Percentiles rank a stretch among this genome's conserved stretches.
phyloP scores from a whole-genome alignment of 2,797 vertebrate genomes.

The Syngnathus rostellatus region DNA sequence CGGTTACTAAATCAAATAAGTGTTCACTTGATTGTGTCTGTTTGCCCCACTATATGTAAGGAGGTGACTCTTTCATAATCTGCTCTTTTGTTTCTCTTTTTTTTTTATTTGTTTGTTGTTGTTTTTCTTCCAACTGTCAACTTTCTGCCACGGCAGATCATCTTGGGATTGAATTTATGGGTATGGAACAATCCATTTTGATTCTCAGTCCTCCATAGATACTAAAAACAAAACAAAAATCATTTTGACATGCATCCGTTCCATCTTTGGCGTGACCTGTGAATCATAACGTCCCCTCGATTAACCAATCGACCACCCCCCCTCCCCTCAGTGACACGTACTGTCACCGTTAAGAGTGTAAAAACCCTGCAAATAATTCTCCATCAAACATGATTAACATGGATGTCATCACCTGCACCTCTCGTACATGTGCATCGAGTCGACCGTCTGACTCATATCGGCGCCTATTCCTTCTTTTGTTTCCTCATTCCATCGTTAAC shows the following conservation, averaged over 20 bases:
- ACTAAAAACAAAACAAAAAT: slow-evolving; percentile 38
- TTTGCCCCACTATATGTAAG: slow-evolving; percentile 61
- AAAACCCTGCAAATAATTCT: slow-evolving; percentile 40
- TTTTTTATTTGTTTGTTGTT: slow-evolving; percentile 28
- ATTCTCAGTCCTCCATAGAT: slow-evolving; percentile 67
- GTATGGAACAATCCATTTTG: slow-evolving; percentile 88
- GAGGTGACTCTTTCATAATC: slow-evolving; percentile 77
- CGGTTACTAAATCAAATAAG: slow-evolving; percentile 24
- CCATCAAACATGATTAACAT: slow-evolving; percentile 58
- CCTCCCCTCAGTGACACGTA: slow-evolving; percentile 21
- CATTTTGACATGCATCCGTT: slow-evolving; percentile 59
- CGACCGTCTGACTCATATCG: slow-evolving; percentile 36
- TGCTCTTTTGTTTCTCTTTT: slow-evolving; percentile 62
- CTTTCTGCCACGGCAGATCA: slow-evolving; percentile 94
- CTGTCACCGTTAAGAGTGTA: slow-evolving; percentile 37
- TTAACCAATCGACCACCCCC: slow-evolving; percentile 56
- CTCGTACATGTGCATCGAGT: slow-evolving; percentile 36
- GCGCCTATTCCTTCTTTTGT: slow-evolving; percentile 28
- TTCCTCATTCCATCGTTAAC: slow-evolving; percentile 43
- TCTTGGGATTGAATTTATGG: slow-evolving; percentile 99
- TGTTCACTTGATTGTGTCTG: slow-evolving; percentile 37
- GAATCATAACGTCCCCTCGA: slow-evolving; percentile 57
- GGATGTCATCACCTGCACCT: slow-evolving; percentile 56
- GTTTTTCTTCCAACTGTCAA: slow-evolving; percentile 62
- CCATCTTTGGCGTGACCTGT: slow-evolving; percentile 68